phyloP scores from a whole-genome alignment of 2,888 invertebrate genomes.

The Agrotis ipsilon region DNA sequence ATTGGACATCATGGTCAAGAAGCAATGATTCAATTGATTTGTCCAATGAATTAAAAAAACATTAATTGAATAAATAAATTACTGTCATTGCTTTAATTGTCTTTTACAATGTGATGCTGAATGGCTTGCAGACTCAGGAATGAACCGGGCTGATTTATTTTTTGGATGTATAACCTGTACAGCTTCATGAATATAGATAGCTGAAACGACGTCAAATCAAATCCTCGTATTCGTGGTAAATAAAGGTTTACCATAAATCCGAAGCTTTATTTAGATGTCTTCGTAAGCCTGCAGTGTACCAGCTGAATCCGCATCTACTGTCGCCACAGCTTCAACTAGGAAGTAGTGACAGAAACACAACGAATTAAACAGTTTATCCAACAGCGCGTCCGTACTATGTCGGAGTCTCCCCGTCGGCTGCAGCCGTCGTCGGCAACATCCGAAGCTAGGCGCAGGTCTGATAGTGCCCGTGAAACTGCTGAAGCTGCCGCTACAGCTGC shows the following conservation, averaged over 20 bases:
- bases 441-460: conserved; percentile 82
- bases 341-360: conserved; percentile 44
- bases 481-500: conserved; percentile 61
- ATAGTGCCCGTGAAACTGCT: conserved; percentile 76
- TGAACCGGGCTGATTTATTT: too few species aligned
- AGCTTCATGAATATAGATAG: background rate
- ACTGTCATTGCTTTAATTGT: background rate
- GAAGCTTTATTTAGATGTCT: background rate
- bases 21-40: too few species aligned
- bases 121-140: background rate
- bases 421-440: conserved; percentile 74
- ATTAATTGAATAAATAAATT: too few species aligned
- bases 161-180: too few species aligned
- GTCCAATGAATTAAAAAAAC: too few species aligned
- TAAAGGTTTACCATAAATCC: background rate
- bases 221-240: background rate
- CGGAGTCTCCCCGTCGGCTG: conserved; percentile 85
- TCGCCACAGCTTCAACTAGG: background rate
- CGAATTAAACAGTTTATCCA: conserved; percentile 61
- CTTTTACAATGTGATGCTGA: background rate
- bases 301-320: background rate
- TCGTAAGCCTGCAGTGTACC: too few species aligned
- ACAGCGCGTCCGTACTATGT: conserved; percentile 84
- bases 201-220: background rate
- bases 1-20: background rate